Base-by-base conservation (phyloP, 2,797 vertebrate genomes). In the Linurgus olivaceus region DNA sequence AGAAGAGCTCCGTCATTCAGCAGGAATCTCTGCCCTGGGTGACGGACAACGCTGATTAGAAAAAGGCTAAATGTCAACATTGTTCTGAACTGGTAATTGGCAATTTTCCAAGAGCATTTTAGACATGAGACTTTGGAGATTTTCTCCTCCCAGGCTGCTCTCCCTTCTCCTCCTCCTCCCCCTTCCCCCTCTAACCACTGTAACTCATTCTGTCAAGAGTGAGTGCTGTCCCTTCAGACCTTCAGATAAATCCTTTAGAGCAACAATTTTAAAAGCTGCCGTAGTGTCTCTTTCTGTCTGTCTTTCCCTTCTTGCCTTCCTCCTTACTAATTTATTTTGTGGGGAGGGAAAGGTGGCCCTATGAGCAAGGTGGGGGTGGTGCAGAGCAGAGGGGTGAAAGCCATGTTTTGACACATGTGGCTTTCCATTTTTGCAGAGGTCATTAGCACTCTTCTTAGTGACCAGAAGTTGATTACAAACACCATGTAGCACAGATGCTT, bases 11-110 rank as follows among this genome's bases (percentile, higher is more conserved):
- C 23, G 90, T 96, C 90, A 95, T 93, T 85, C 80, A 58, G 58
- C 81, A 96, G 91, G 94, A 96, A 96, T 97, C 97, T 94, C 90
- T 97, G 95, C 94, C 96, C 94, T 82, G 88, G 70, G 90, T 95
- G 97, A 97, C 54, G 71, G 94, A 92, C 94, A 96, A 28, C 5
- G 24, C 89, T 94, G 96, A 97, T 97, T 96, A 78, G 68, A 86
- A 92, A 95, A 93, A 74, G 95, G 85, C 97, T 97, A 95, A 97
- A 97, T 97, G 97, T 98, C 96, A 97, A 89, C 94, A 75, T 97
- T 97, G 97, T 97, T 97, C 96, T 95, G 92, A 94, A 84, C 85
- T 95, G 89, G 86, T 92, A 93, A 88, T 7, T 97, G 96, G 97
- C 96, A 82, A 38, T 59, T 86, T 74, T 96, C 97, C 97, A 97